Conservation (phyloP, 1,140 invertebrate genomes). For the Aphelinus atriplicis region DNA sequence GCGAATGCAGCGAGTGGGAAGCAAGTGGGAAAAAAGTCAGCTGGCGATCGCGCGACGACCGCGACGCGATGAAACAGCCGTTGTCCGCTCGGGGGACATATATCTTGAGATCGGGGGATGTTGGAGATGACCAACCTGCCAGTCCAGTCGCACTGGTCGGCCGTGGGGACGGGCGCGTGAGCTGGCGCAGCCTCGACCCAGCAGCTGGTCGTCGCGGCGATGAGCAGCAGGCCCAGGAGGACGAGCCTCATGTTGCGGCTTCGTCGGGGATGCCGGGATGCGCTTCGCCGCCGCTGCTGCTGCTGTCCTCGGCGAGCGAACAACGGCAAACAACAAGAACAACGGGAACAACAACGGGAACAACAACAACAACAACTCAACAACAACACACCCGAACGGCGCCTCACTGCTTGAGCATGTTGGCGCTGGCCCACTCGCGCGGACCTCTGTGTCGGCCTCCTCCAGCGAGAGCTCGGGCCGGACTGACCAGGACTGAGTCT, state of each 20-base stretch:
- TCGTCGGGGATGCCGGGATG: not conserved
- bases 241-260: not conserved
- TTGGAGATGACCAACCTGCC: conserved; percentile 56
- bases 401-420: not conserved
- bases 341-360: not conserved
- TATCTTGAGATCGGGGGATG: no score
- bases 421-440: not conserved
- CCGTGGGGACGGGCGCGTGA: conserved; percentile 51
- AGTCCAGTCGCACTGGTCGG: conserved; percentile 64
- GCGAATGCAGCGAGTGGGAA: no score
- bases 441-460: not conserved
- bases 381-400: not conserved
- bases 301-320: not conserved
- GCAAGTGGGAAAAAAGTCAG: no score
- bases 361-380: not conserved
- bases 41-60: no score
- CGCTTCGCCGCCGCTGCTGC: not conserved
- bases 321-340: not conserved
- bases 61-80: no score
- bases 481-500: no score
- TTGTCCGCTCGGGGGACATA: no score
- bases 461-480: not conserved
- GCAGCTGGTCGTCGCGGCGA: not conserved
- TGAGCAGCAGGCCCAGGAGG: not conserved
- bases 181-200: conserved; percentile 50